Conservation (phyloP, 2,888 invertebrate species). For the Ceramica pisi region DNA sequence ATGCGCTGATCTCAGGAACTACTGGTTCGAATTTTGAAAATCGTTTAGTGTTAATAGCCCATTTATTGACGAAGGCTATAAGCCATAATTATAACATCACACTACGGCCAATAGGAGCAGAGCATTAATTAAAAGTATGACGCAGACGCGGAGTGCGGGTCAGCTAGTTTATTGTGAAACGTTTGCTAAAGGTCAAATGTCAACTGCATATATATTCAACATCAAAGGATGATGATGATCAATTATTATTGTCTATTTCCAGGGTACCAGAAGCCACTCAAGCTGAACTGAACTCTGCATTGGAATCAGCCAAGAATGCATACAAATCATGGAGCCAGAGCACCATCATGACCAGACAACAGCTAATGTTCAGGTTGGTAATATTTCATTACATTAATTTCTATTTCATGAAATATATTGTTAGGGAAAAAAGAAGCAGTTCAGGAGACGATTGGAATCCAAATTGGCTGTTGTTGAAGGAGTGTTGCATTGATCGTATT, state of each 20-base stretch:
- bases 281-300: conserved; percentile 97
- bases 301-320: conserved; percentile 95
- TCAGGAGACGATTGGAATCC: not conserved
- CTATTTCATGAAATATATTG: too few species aligned
- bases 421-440: not conserved
- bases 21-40: too few species aligned
- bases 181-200: not conserved
- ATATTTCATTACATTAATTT: not conserved
- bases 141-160: too few species aligned
- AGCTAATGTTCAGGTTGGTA: conserved; percentile 95
- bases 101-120: too few species aligned
- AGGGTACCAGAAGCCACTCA: conserved; percentile 97
- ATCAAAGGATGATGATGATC: not conserved
- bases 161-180: not conserved
- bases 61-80: too few species aligned
- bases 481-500: not conserved
- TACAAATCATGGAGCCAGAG: conserved; percentile 96
- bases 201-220: not conserved
- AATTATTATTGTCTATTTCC: conserved; percentile 51
- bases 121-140: too few species aligned
- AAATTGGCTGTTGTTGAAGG: not conserved
- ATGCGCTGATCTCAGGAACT: too few species aligned
- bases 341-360: conserved; percentile 97
- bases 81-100: too few species aligned
- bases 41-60: too few species aligned